Evolutionary conservation across 2,797 vertebrate species (phyloP).

Genomic region (Phataginus tetradactyla): DNA sequence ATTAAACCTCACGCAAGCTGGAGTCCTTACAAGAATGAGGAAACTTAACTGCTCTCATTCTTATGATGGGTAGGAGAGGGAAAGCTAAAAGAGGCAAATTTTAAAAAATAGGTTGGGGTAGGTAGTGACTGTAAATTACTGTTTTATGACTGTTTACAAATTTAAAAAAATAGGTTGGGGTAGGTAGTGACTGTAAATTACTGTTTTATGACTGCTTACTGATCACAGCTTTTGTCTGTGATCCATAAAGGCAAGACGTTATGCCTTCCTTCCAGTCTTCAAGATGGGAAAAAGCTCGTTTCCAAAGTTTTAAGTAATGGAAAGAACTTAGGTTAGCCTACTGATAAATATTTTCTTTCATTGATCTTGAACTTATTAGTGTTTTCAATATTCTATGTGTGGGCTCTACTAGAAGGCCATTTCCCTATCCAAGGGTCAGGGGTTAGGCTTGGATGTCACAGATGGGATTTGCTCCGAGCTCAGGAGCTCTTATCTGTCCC

Average conservation of each 20-base stretch:
- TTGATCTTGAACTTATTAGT: not conserved
- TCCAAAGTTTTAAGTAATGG: not conserved
- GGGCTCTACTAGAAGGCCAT: not conserved
- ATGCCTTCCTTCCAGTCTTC: not conserved
- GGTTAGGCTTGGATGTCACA: not conserved
- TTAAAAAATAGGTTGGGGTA: not conserved
- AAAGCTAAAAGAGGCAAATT: not conserved
- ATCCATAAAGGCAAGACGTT: not conserved
- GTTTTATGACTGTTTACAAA: not conserved
- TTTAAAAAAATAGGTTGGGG: not conserved
- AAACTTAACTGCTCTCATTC: not conserved
- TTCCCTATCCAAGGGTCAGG: not conserved
- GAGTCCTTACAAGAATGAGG: not conserved
- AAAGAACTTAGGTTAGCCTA: not conserved
- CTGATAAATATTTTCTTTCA: not conserved
- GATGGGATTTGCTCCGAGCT: conserved; percentile 28
- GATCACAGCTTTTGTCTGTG: not conserved
- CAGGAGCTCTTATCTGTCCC: conserved; percentile 37
- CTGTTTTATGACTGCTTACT: not conserved
- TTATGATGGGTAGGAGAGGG: not conserved
- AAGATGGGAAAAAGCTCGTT: not conserved
- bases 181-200: not conserved
- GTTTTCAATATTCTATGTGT: not conserved
- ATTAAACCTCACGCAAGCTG: not conserved
- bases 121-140: not conserved